A percentile compares a stretch with the other conserved stretches of the same genome.
These are phyloP conservation scores for Xiphias gladius DNA, from an alignment of 2,113 vertebrate species.

Conservation along the genomic window DNA sequence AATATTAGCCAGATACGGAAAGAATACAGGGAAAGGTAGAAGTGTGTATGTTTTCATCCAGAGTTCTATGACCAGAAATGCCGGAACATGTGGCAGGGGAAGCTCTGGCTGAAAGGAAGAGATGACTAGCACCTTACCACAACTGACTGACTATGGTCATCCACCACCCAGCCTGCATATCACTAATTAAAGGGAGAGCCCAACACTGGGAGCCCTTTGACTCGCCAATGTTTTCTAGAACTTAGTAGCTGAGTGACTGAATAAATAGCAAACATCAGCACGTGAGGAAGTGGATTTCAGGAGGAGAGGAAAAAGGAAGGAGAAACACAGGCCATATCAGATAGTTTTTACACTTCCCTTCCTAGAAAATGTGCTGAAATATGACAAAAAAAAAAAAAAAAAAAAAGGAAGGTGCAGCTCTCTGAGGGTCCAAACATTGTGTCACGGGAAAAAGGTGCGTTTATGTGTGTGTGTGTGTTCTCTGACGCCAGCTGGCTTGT, in stretches of 20 bases:
- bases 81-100: constrained; percentile 4
- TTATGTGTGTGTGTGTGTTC: constrained; percentile 20
- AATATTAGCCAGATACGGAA: constrained; percentile 6
- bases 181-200: constrained; percentile 72
- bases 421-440: neutral
- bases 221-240: constrained; percentile 59
- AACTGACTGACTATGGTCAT: constrained; percentile 48
- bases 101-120: constrained; percentile 43
- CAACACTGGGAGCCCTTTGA: constrained; percentile 65
- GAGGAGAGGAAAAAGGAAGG: constrained; percentile 1
- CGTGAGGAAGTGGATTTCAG: constrained; percentile 29
- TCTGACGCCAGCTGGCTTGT: constrained; percentile 28
- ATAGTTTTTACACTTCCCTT: neutral
- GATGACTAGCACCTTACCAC: constrained; percentile 43
- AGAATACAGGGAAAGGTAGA: neutral
- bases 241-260: constrained; percentile 50
- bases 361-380: constrained; percentile 7
- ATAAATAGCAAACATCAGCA: constrained; percentile 48
- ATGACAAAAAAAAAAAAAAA: no score
- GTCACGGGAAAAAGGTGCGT: constrained; percentile 3
- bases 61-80: constrained; percentile 4
- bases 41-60: neutral
- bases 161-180: constrained; percentile 18
- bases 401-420: constrained; percentile 14
- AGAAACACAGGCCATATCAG: neutral